Percentiles rank a stretch among this genome's conserved stretches.
Conservation (phyloP, 2,113 vertebrate genomes). For the Nerophis lumbriciformis region DNA sequence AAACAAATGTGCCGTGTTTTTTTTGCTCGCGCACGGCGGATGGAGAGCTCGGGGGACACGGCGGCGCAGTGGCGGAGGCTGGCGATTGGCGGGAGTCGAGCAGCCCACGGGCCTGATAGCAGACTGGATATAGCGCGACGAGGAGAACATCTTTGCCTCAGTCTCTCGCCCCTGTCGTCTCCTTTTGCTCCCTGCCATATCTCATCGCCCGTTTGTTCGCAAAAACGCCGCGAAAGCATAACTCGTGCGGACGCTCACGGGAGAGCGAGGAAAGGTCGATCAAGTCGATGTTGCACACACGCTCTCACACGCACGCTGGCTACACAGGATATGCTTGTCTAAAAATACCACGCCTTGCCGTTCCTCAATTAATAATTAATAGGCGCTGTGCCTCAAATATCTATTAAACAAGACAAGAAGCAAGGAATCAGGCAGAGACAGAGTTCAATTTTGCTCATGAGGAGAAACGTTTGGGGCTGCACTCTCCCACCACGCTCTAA, state of each 20-base stretch:
- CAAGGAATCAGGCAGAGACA: no score
- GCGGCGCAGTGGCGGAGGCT: conserved; percentile 17
- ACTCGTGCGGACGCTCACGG: conserved; percentile 33
- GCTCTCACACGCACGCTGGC: conserved; percentile 1
- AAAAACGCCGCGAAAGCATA: conserved; percentile 17
- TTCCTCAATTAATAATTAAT: no score
- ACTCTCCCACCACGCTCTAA: no score
- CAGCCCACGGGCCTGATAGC: conserved; percentile 50
- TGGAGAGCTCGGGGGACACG: conserved; percentile 22
- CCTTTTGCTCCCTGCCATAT: conserved; percentile 26
- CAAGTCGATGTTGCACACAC: conserved; percentile 19
- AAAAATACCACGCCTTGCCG: no score
- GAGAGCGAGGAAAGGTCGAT: conserved; percentile 29
- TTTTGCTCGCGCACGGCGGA: not conserved
- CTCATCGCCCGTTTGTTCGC: conserved; percentile 28
- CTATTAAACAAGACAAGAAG: no score
- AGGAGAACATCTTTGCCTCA: conserved; percentile 33
- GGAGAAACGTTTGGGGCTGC: no score
- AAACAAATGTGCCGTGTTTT: conserved; percentile 30
- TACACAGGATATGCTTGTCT: no score
- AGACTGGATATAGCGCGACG: conserved; percentile 33
- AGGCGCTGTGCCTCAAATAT: no score
- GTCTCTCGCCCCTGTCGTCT: conserved; percentile 10
- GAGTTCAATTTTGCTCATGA: no score
- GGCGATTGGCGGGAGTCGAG: conserved; percentile 4